A percentile compares a stretch with the other conserved stretches of the same genome.
Conservation (phyloP, 2,113 vertebrate species). For the Speoplatyrhinus poulsoni region DNA sequence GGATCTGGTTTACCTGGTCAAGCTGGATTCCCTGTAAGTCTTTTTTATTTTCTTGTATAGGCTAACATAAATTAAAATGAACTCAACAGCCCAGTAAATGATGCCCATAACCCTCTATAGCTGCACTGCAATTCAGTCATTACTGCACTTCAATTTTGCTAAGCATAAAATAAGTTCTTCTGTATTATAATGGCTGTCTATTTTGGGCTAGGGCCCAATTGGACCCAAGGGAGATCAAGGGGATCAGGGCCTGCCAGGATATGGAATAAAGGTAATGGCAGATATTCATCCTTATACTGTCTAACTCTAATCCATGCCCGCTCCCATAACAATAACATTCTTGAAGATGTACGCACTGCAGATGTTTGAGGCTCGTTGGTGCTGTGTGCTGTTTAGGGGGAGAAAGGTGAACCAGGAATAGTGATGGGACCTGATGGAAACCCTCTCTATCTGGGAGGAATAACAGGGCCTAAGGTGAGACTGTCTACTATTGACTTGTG, state of each 20-base stretch:
- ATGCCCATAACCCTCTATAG: background rate
- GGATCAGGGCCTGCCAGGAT: constrained; percentile 64
- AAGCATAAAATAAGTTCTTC: background rate
- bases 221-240: constrained; percentile 78
- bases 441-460: constrained; percentile 48
- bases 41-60: background rate
- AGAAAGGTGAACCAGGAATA: constrained; percentile 77
- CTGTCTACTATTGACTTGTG: background rate
- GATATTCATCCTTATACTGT: background rate
- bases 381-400: constrained; percentile 62
- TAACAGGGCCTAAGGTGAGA: constrained; percentile 64
- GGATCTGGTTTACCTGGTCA: constrained; percentile 64
- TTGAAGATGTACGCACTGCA: background rate
- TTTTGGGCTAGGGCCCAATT: constrained; percentile 65
- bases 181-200: background rate
- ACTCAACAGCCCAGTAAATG: background rate
- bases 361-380: background rate
- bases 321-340: background rate
- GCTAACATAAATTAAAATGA: background rate
- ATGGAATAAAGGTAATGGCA: constrained; percentile 63
- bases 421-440: constrained; percentile 75
- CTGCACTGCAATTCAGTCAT: too few species aligned
- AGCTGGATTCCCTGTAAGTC: constrained; percentile 80
- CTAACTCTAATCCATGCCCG: too few species aligned
- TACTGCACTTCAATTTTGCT: background rate